Conservation (phyloP, 2,113 vertebrate species). For the Solea solea region DNA sequence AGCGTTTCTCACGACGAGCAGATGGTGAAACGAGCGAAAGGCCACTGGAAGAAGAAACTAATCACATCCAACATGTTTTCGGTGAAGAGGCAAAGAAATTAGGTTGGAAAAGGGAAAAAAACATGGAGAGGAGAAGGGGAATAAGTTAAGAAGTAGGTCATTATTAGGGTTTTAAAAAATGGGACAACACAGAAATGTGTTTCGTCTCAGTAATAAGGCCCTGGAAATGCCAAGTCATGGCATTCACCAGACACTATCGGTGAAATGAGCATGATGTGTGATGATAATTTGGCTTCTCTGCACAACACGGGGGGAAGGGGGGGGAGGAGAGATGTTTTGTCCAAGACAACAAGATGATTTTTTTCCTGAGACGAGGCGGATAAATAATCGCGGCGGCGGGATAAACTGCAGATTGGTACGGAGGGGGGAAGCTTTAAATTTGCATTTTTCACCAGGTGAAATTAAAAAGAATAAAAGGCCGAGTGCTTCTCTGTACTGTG, state of each 20-base stretch:
- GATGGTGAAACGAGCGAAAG: slow-evolving; percentile 58
- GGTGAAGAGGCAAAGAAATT: slow-evolving; percentile 2
- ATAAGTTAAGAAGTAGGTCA: too few relatives aligned
- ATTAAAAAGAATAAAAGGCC: too few relatives aligned
- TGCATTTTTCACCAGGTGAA: not conserved
- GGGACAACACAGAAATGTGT: too few relatives aligned
- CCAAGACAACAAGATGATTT: not conserved
- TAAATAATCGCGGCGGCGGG: not conserved
- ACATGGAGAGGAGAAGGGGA: not conserved
- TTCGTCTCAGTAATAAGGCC: not conserved
- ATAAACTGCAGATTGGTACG: not conserved
- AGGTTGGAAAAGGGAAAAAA: not conserved
- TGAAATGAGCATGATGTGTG: slow-evolving; percentile 5
- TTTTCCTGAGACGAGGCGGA: not conserved
- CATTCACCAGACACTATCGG: slow-evolving; percentile 16
- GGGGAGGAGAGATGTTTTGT: not conserved
- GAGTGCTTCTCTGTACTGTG: too few relatives aligned
- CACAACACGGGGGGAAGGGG: too few relatives aligned
- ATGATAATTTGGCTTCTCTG: slow-evolving; percentile 20
- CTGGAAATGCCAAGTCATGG: not conserved
- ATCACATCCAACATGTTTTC: slow-evolving; percentile 42
- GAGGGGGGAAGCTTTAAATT: not conserved
- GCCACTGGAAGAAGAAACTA: slow-evolving; percentile 9
- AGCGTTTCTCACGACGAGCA: slow-evolving; percentile 50
- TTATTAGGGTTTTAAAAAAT: too few relatives aligned